Evolutionary conservation across 1,140 invertebrate species (phyloP).

Genomic region (Ylistrum balloti): DNA sequence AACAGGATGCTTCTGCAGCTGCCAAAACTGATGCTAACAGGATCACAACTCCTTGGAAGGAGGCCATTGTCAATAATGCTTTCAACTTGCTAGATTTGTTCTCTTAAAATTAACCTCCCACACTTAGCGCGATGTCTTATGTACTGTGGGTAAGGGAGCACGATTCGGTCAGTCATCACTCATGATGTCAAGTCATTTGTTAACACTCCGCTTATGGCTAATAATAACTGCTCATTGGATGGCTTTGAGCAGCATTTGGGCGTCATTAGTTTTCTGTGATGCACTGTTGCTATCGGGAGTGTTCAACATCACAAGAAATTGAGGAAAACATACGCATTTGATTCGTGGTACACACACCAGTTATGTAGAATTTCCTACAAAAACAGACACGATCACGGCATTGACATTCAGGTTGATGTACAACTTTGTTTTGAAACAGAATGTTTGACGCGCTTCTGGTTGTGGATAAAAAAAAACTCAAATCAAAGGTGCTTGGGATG

Average conservation of each 20-base stretch:
- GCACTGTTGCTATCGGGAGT: slow-evolving; percentile 2
- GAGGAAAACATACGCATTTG: background rate
- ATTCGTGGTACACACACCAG: background rate
- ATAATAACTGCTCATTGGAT: slow-evolving; percentile 9
- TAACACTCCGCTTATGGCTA: background rate
- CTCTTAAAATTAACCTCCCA: background rate
- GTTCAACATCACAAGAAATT: slow-evolving; percentile 4
- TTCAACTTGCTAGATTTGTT: background rate
- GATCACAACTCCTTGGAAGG: background rate
- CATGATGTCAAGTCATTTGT: background rate
- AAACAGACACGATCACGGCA: background rate
- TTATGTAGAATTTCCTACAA: background rate
- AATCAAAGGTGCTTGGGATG: background rate
- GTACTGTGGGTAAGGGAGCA: background rate
- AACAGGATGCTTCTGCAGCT: background rate
- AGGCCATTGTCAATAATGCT: background rate
- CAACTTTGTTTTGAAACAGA: background rate
- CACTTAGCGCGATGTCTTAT: background rate
- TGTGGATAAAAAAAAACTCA: background rate
- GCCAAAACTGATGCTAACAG: background rate
- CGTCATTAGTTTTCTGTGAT: background rate
- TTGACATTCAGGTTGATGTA: background rate
- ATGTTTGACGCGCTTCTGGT: background rate
- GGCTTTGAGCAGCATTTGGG: background rate
- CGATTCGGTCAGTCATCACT: background rate